phyloP scores from a whole-genome alignment of 2,113 vertebrate genomes.

The Notarius quadriscutis region DNA sequence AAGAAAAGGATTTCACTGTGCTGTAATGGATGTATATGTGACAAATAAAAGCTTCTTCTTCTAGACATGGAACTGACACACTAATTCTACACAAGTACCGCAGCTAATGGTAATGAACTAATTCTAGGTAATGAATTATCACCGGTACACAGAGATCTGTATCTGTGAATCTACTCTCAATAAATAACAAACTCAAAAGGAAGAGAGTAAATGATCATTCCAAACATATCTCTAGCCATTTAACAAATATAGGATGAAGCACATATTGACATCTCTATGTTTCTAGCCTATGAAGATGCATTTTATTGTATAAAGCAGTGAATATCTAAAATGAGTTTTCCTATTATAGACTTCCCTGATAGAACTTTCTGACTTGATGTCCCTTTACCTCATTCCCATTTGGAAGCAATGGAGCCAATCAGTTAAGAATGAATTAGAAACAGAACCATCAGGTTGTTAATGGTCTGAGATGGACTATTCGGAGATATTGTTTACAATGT shows the following conservation, averaged over 20 bases:
- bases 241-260: not conserved
- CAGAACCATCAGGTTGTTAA: not conserved
- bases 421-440: not conserved
- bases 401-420: not conserved
- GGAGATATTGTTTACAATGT: too few species aligned
- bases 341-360: slow-evolving; percentile 10
- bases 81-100: not conserved
- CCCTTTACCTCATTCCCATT: not conserved
- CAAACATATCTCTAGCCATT: not conserved
- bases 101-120: not conserved
- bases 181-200: not conserved
- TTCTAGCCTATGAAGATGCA: not conserved
- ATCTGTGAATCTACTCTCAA: not conserved
- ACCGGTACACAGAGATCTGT: not conserved
- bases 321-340: not conserved
- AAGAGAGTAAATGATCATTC: not conserved
- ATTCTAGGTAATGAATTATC: not conserved
- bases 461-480: not conserved
- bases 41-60: too few species aligned
- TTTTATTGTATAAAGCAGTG: not conserved
- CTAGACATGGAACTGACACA: not conserved
- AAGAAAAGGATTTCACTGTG: too few species aligned
- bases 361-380: not conserved
- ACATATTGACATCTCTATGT: not conserved
- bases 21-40: too few species aligned